Evolutionary conservation across 2,797 vertebrate species (phyloP).

Genomic region (Artibeus lituratus): DNA sequence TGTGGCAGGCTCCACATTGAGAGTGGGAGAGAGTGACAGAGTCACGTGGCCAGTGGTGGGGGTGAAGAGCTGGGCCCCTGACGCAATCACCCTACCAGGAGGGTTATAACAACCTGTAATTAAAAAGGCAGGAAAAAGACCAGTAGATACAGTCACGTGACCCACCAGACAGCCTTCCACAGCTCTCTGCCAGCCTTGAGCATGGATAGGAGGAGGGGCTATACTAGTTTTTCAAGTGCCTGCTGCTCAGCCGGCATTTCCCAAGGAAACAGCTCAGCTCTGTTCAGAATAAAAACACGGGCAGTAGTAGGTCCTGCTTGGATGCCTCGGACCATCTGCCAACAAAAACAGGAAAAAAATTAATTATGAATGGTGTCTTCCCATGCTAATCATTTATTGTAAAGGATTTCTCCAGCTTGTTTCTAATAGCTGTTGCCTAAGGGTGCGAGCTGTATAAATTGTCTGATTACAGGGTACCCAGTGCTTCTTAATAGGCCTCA

Average conservation of each 20-base stretch:
- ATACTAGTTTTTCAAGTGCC: constrained; percentile 61
- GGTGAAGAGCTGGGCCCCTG: neutral
- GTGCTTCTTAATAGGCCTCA: constrained; percentile 87
- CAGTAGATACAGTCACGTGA: neutral
- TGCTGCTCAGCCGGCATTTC: constrained; percentile 47
- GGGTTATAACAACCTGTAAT: constrained; percentile 9
- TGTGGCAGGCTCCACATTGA: neutral
- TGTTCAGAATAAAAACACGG: constrained; percentile 73
- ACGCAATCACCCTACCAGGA: neutral
- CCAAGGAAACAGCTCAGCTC: constrained; percentile 61
- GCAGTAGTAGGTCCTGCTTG: constrained; percentile 78
- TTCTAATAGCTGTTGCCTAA: constrained; percentile 85
- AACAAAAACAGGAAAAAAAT: constrained; percentile 80
- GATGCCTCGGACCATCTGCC: constrained; percentile 83
- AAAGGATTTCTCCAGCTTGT: constrained; percentile 91
- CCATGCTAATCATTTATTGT: constrained; percentile 88
- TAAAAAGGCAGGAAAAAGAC: constrained; percentile 11
- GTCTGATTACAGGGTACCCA: constrained; percentile 97
- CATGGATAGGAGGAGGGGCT: neutral
- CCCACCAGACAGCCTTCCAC: neutral
- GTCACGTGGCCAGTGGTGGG: neutral
- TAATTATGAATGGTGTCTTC: constrained; percentile 86
- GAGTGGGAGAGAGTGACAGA: neutral
- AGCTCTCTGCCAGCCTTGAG: neutral
- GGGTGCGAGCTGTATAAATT: constrained; percentile 89